Evolutionary conservation across 2,797 vertebrate genomes (phyloP).

Genomic region (Toxotes lorentzi): DNA sequence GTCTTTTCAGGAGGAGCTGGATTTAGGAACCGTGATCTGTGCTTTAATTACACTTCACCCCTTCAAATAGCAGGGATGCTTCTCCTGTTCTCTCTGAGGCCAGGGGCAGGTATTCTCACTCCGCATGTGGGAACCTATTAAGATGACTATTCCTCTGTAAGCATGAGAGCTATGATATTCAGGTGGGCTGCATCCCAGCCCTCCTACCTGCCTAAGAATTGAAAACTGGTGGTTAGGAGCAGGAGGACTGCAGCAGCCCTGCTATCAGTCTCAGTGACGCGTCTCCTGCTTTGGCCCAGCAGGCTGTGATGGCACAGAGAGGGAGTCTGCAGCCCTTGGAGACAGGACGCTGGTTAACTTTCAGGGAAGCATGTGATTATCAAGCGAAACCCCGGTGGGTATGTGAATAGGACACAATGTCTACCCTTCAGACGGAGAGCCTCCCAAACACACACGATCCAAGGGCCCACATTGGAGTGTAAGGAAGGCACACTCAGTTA

Average conservation of each 20-base stretch:
- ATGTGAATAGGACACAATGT: conserved; percentile 50
- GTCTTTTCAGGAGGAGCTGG: conserved; percentile 36
- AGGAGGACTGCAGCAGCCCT: conserved; percentile 51
- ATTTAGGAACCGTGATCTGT: conserved; percentile 50
- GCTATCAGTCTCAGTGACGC: conserved; percentile 56
- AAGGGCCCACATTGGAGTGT: conserved; percentile 39
- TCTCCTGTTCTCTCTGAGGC: conserved; percentile 40
- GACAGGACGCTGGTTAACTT: conserved; percentile 60
- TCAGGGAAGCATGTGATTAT: conserved; percentile 67
- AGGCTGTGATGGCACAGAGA: conserved; percentile 53
- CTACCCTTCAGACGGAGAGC: conserved; percentile 35
- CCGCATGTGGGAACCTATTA: conserved; percentile 60
- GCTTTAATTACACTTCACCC: conserved; percentile 60
- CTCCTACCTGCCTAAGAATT: conserved; percentile 54
- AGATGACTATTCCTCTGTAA: conserved; percentile 50
- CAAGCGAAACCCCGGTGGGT: conserved; percentile 48
- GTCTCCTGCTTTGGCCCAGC: conserved; percentile 55
- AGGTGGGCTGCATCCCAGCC: conserved; percentile 43
- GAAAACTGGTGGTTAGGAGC: conserved; percentile 46
- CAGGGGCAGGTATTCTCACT: conserved; percentile 40
- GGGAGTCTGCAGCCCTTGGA: conserved; percentile 65
- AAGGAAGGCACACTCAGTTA: conserved; percentile 8
- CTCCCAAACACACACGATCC: conserved; percentile 14
- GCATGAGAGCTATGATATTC: conserved; percentile 55
- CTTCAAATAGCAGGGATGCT: conserved; percentile 47